Percentiles rank a stretch among this genome's conserved stretches.
These are phyloP conservation scores for Sebastes minor DNA, from an alignment of 2,797 vertebrate species.

Conservation along the genomic window DNA sequence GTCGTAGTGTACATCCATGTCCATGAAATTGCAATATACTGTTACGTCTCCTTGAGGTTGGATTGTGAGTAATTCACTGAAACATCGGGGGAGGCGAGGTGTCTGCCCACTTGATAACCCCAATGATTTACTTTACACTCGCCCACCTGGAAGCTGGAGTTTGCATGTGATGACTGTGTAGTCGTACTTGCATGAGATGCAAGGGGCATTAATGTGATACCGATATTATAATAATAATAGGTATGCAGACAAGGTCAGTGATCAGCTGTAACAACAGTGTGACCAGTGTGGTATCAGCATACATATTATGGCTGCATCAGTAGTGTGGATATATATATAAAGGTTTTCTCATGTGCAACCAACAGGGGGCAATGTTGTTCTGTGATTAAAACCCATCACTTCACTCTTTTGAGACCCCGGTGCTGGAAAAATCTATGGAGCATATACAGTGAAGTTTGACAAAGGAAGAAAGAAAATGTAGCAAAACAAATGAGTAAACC, in stretches of 20 bases:
- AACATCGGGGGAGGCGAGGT: not conserved
- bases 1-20: not conserved
- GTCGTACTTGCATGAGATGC: constrained; percentile 19
- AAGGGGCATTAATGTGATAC: constrained; percentile 17
- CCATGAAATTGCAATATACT: not conserved
- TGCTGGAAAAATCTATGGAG: constrained; percentile 41
- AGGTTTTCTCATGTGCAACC: constrained; percentile 44
- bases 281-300: constrained; percentile 26
- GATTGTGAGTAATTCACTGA: constrained; percentile 15
- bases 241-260: constrained; percentile 45
- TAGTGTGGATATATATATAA: not conserved
- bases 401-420: constrained; percentile 12
- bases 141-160: not conserved
- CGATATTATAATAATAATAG: constrained; percentile 14
- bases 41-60: not conserved
- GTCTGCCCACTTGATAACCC: not conserved
- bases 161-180: not conserved
- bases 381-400: constrained; percentile 46
- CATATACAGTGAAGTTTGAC: constrained; percentile 54
- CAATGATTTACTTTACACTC: not conserved
- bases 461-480: constrained; percentile 60
- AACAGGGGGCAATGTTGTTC: constrained; percentile 84
- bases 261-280: constrained; percentile 27
- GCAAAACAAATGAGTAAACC: constrained; percentile 75
- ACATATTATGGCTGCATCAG: constrained; percentile 4